Conservation (phyloP, 2,888 invertebrate genomes). For the Ormyrus thymus region DNA sequence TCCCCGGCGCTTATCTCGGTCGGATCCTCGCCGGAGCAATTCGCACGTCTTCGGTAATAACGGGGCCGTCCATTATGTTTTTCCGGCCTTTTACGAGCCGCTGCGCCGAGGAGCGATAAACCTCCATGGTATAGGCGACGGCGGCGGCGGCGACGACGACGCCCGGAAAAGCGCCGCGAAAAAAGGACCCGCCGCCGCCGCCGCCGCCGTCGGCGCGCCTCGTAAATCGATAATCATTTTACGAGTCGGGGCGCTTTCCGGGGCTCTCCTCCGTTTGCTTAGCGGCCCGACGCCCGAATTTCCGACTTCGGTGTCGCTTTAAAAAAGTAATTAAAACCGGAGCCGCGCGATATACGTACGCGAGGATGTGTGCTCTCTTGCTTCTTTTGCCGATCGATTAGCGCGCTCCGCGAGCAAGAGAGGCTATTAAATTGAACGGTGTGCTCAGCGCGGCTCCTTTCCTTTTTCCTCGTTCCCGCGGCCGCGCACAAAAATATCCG, state of each 20-base stretch:
- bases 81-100: conserved; percentile 37
- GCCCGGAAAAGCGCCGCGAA: conserved; percentile 21
- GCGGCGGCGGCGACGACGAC: background rate
- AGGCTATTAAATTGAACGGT: background rate
- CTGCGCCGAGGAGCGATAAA: conserved; percentile 12
- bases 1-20: conserved; percentile 30
- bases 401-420: background rate
- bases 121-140: background rate
- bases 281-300: no score
- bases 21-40: conserved; percentile 36
- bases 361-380: background rate
- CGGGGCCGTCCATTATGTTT: conserved; percentile 36
- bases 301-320: no score
- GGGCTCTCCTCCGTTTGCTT: background rate
- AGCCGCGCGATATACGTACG: background rate
- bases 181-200: conserved; percentile 47
- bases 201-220: conserved; percentile 56
- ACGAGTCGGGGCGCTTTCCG: conserved; percentile 52
- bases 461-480: conserved; percentile 14
- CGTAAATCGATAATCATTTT: conserved; percentile 71
- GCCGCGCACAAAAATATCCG: conserved; percentile 1
- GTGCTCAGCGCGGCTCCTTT: no score
- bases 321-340: no score
- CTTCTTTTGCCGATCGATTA: background rate
- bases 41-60: conserved; percentile 47